A percentile compares a stretch with the other conserved stretches of the same genome.
phyloP scores from a whole-genome alignment of 2,797 vertebrate genomes.

The Rhabdophis nuchalis region DNA sequence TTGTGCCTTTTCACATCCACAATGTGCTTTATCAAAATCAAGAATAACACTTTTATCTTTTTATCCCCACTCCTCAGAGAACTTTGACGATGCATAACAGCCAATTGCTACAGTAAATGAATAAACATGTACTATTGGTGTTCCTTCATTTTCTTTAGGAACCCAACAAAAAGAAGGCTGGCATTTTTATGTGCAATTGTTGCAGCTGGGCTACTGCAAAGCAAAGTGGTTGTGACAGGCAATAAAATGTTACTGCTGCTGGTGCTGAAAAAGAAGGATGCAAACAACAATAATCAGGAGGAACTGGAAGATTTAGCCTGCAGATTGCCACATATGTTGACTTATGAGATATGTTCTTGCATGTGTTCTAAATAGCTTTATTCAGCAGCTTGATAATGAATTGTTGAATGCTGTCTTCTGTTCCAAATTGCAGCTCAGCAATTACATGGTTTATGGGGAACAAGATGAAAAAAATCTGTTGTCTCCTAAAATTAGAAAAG shows the following conservation, averaged over 20 bases:
- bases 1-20: slow-evolving; percentile 31
- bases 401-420: slow-evolving; percentile 24
- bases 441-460: slow-evolving; percentile 36
- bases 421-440: slow-evolving; percentile 38
- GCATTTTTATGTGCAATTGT: slow-evolving; percentile 54
- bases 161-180: slow-evolving; percentile 1
- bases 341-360: slow-evolving; percentile 29
- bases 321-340: slow-evolving; percentile 42
- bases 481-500: slow-evolving; percentile 4
- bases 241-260: slow-evolving; percentile 20
- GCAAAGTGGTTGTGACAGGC: slow-evolving; percentile 39
- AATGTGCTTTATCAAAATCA: slow-evolving; percentile 15
- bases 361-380: slow-evolving; percentile 21
- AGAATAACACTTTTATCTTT: slow-evolving; percentile 43
- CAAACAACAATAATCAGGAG: slow-evolving; percentile 32
- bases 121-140: slow-evolving; percentile 51
- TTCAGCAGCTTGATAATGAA: slow-evolving; percentile 27
- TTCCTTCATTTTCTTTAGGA: slow-evolving; percentile 49
- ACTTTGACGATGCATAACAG: slow-evolving; percentile 32
- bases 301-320: slow-evolving; percentile 36
- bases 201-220: slow-evolving; percentile 54
- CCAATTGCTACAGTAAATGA: slow-evolving; percentile 34
- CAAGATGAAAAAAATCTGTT: slow-evolving; percentile 33
- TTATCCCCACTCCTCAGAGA: slow-evolving; percentile 17
- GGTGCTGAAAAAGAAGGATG: slow-evolving; percentile 28